Percentiles rank a stretch among this genome's conserved stretches.
phyloP scores from a whole-genome alignment of 2,797 vertebrate species.

The Dryobates pubescens region DNA sequence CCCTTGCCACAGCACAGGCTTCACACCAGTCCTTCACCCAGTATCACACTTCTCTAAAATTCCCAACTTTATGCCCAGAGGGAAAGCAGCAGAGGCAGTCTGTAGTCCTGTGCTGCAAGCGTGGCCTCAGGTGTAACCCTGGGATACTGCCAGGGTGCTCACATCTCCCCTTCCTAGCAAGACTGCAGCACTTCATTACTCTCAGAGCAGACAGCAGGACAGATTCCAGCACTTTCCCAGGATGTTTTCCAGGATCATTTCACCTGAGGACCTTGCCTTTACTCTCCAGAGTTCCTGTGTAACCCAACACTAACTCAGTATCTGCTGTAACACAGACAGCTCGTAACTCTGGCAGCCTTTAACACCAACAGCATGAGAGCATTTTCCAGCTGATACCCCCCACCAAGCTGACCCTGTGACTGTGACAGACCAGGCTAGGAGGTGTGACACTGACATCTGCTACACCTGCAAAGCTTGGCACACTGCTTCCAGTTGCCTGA shows the following conservation, averaged over 20 bases:
- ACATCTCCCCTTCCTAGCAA: fast-evolving
- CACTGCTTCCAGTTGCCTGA: background rate
- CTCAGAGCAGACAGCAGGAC: background rate
- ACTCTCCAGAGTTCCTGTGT: background rate
- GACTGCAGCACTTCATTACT: background rate
- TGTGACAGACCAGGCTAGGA: background rate
- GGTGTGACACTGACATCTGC: background rate
- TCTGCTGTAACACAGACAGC: background rate
- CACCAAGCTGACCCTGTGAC: background rate
- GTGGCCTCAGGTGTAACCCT: fast-evolving
- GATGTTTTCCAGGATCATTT: background rate
- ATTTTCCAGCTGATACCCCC: background rate
- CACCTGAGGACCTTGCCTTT: background rate
- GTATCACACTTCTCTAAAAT: background rate
- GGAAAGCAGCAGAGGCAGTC: background rate
- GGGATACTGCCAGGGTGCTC: background rate
- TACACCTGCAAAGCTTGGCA: background rate
- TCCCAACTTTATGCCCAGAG: background rate
- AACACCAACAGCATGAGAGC: background rate
- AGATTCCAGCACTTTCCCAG: background rate
- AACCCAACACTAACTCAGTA: background rate
- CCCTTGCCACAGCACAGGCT: fast-evolving
- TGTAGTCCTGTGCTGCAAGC: background rate
- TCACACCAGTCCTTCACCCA: background rate
- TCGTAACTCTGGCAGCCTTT: conserved; percentile 5